Percentiles rank a stretch among this genome's conserved stretches.
Evolutionary conservation across 2,888 invertebrate genomes (phyloP).

Genomic region (Tachina lurida): DNA sequence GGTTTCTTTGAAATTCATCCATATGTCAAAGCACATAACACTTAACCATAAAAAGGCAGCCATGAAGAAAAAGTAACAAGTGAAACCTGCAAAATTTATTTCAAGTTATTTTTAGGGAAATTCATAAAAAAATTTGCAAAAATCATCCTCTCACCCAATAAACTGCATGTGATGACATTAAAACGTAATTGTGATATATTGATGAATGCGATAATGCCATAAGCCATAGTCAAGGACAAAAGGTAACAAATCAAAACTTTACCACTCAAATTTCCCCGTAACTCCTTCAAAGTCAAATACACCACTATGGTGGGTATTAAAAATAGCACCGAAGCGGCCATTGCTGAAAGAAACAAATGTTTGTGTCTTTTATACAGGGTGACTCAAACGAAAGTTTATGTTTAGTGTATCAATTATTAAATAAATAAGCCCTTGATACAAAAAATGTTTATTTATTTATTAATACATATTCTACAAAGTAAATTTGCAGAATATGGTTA

Average conservation of each 20-base stretch:
- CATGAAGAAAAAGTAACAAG: conserved; percentile 87
- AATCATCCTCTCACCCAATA: conserved; percentile 77
- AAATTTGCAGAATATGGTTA: too few species aligned
- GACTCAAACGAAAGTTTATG: too few species aligned
- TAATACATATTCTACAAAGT: too few species aligned
- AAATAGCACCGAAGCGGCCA: conserved; percentile 88
- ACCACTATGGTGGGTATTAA: conserved; percentile 87
- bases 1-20: conserved; percentile 83
- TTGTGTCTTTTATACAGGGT: too few species aligned
- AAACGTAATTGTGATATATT: conserved; percentile 26
- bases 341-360: conserved; percentile 82
- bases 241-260: conserved; percentile 89
- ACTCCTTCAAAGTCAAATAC: conserved; percentile 87
- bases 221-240: conserved; percentile 85
- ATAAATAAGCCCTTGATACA: too few species aligned
- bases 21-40: conserved; percentile 92
- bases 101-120: background rate
- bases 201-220: conserved; percentile 81
- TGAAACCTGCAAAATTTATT: conserved; percentile 68
- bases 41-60: conserved; percentile 92
- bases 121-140: background rate
- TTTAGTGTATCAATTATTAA: too few species aligned
- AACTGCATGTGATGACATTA: conserved; percentile 72
- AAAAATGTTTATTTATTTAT: too few species aligned
- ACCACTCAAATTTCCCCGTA: conserved; percentile 87